phyloP scores from a whole-genome alignment of 1,140 invertebrate species.

The Subanguina moxae region DNA sequence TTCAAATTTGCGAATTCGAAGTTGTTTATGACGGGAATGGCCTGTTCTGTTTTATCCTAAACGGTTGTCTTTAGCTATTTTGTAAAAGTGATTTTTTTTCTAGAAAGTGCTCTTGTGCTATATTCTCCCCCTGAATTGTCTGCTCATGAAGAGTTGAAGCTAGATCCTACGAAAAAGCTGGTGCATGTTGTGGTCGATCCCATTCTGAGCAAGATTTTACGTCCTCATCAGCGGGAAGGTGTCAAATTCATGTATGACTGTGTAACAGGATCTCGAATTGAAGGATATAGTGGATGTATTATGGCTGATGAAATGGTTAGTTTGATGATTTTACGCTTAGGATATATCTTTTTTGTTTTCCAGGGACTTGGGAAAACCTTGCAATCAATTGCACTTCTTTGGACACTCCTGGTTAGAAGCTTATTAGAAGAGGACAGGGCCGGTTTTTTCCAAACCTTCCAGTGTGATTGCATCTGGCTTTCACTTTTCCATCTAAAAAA shows the following conservation, averaged over 20 bases:
- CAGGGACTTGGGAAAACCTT: conserved; percentile 83
- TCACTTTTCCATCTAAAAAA: too few relatives aligned
- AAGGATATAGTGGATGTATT: conserved; percentile 63
- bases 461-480: too few relatives aligned
- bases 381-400: conserved; percentile 92
- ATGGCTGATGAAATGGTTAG: conserved; percentile 60
- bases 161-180: conserved; percentile 64
- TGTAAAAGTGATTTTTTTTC: too few relatives aligned
- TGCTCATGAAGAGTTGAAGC: conserved; percentile 77
- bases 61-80: too few relatives aligned
- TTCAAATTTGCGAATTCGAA: too few relatives aligned
- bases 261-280: conserved; percentile 85
- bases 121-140: conserved; percentile 77
- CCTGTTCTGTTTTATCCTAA: too few relatives aligned
- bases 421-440: too few relatives aligned
- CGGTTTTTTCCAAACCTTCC: too few relatives aligned
- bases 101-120: conserved; percentile 79
- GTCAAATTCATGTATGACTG: conserved; percentile 99
- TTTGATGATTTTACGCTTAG: neutral
- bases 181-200: conserved; percentile 94
- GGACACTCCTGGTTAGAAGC: conserved; percentile 86
- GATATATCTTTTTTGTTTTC: neutral
- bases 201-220: conserved; percentile 76
- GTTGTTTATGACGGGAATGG: too few relatives aligned
- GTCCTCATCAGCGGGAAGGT: conserved; percentile 97